Conservation (phyloP, 2,113 vertebrate genomes). For the Taxidea taxus region DNA sequence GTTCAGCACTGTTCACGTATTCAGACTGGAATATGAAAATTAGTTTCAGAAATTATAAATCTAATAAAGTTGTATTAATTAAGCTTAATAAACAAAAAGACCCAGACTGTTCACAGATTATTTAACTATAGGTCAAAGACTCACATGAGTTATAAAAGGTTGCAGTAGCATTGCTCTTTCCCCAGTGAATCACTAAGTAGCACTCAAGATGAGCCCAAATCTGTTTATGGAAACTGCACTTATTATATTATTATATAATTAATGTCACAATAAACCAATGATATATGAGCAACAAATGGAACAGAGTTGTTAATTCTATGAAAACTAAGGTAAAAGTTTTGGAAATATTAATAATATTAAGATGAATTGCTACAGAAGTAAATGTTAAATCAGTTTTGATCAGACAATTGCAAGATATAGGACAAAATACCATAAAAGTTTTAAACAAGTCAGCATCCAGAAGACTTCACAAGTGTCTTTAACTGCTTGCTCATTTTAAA, state of each 20-base stretch:
- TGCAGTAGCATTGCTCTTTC: neutral
- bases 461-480: neutral
- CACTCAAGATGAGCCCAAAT: neutral
- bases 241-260: neutral
- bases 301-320: neutral
- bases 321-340: neutral
- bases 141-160: neutral
- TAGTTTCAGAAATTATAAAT: neutral
- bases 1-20: neutral
- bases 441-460: neutral
- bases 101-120: neutral
- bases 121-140: neutral
- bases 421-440: neutral
- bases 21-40: neutral
- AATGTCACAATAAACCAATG: neutral
- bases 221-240: neutral
- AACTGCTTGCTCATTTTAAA: neutral
- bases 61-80: neutral
- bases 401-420: neutral
- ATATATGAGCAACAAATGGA: neutral
- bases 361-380: neutral
- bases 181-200: neutral
- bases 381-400: neutral
- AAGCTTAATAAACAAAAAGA: neutral
- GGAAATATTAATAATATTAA: neutral